These are phyloP conservation scores for Phalacrocorax brasilianus DNA, from an alignment of 2,113 vertebrate genomes.

Conservation along the genomic window DNA sequence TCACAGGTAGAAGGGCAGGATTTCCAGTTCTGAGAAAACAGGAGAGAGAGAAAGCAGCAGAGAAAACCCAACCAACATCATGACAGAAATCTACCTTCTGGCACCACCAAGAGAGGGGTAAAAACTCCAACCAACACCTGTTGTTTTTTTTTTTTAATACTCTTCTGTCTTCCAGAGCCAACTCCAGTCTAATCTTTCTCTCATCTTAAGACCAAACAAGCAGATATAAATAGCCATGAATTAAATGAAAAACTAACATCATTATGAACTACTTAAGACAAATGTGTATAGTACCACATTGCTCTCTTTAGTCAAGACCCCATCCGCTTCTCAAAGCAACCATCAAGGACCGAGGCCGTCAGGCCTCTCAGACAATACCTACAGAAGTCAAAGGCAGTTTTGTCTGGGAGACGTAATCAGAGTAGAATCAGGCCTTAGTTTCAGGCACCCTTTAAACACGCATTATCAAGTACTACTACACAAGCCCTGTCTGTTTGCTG, in stretches of 20 bases:
- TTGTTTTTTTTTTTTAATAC: not conserved
- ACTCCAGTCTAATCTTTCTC: not conserved
- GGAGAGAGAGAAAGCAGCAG: not conserved
- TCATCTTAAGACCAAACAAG: not conserved
- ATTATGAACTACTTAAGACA: not conserved
- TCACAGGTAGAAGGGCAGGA: not conserved
- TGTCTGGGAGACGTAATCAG: not conserved
- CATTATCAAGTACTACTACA: not conserved
- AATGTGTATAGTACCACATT: not conserved
- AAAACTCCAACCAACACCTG: not conserved
- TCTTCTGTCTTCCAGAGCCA: not conserved
- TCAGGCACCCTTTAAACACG: not conserved
- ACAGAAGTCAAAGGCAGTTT: not conserved
- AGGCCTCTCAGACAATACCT: not conserved
- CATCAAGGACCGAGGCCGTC: rapidly evolving
- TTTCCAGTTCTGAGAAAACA: not conserved
- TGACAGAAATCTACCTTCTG: rapidly evolving
- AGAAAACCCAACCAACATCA: not conserved
- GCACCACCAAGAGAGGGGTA: not conserved
- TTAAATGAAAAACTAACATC: not conserved
- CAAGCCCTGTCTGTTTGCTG: not conserved
- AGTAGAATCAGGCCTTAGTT: not conserved
- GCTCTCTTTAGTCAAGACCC: not conserved
- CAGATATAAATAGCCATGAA: not conserved
- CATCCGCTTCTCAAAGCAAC: not conserved